Evolutionary conservation across 2,888 invertebrate genomes (phyloP), one percentile per base, ranked within the genome.

Genomic region (Ophion ventricosus): DNA sequence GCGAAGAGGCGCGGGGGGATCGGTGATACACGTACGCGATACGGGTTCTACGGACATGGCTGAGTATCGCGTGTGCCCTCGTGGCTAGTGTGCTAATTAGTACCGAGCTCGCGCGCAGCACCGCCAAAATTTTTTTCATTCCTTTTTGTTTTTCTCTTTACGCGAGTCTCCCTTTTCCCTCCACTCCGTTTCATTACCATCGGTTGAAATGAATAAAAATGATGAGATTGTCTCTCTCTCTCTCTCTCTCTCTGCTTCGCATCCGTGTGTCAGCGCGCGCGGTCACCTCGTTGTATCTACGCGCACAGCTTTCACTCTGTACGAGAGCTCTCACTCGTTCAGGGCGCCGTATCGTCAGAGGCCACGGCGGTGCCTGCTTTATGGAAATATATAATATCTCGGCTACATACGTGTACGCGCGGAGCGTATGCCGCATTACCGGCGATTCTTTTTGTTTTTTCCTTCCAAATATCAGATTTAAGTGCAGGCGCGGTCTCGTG

Each of bases 81-180:
- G 78, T 78, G 81, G 81, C 78, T 78, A 64, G 81, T 81, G 78
- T 83, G 81, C 84, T 84, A 84, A 84, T 84, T 84, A 84, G 84
- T 84, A 74, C 84, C 74, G 77, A 70, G 83, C 78, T 72, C 83
- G 76, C 82, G 77, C 84, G 70, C 85, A 86, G 80, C 80, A 85
- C 84, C 87, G 85, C 78, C 79, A 79, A 80, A 81, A n/a, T n/a
- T 85, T 88, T 87, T 86, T 80, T 88, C 88, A 85, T 87, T 87
- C 85, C 86, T 84, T 85, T 87, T 20, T 54, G 20, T 29, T 29
- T 57, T 72, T 72, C 2, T 1, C 20, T 29, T 49, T 35, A 10
- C n/a, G 17, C 67, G 26, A 14, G 14, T 14, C 49, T 73, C 83
- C 64, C 81, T 85, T 82, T 82, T 78, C 75, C 80, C 66, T 66